phyloP scores from a whole-genome alignment of 2,797 vertebrate species.

The Enteromius treurensis region DNA sequence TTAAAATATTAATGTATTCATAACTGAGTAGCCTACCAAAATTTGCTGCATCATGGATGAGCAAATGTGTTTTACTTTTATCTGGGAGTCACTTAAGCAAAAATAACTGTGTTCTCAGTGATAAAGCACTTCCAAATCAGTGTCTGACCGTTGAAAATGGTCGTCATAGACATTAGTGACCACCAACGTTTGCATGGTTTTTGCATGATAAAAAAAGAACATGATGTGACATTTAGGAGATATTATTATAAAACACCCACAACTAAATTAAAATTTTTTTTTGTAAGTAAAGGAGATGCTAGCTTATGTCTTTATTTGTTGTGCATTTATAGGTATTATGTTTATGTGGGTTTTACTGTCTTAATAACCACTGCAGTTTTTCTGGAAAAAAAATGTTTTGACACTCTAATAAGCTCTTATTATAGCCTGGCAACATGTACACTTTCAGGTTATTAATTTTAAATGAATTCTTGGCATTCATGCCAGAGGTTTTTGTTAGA shows the following conservation, averaged over 20 bases:
- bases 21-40: neutral
- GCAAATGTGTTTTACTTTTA: neutral
- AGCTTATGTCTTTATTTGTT: neutral
- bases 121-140: slow-evolving; percentile 15
- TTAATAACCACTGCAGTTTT: neutral
- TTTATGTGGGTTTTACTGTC: neutral
- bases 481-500: neutral
- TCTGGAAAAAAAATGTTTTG: neutral
- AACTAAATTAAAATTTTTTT: neutral
- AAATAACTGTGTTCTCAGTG: neutral
- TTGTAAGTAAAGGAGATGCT: neutral
- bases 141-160: neutral
- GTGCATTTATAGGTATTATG: neutral
- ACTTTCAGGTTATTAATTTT: neutral
- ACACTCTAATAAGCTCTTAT: neutral
- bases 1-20: neutral
- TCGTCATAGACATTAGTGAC: neutral
- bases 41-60: neutral
- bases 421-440: neutral
- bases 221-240: neutral
- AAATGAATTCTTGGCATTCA: neutral
- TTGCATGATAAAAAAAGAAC: neutral
- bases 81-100: neutral
- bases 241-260: neutral
- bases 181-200: neutral